Conservation (phyloP, 2,888 invertebrate species). For the Uloborus plumipes region DNA sequence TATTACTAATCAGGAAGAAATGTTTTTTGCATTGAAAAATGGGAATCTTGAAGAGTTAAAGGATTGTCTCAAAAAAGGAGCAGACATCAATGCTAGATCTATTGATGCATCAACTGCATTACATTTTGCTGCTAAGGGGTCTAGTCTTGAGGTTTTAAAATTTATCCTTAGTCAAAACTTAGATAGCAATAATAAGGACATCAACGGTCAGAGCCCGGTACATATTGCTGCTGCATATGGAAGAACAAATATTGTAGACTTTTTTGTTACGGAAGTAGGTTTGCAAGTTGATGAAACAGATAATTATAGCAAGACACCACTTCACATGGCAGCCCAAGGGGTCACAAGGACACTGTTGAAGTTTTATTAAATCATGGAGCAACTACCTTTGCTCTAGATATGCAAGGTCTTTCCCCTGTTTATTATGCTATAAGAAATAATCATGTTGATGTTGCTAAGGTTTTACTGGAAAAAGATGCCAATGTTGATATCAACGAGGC, state of each 20-base stretch:
- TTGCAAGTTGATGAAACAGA: neutral
- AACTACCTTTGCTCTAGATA: neutral
- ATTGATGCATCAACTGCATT: slow-evolving; percentile 16
- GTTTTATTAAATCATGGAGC: neutral
- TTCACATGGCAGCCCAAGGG: slow-evolving; percentile 30
- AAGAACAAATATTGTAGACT: slow-evolving; percentile 8
- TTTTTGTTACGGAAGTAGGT: slow-evolving; percentile 1
- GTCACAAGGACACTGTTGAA: slow-evolving; percentile 17
- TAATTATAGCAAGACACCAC: slow-evolving; percentile 1
- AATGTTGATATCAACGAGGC: neutral
- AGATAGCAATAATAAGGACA: slow-evolving; percentile 12
- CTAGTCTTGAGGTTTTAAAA: slow-evolving; percentile 10
- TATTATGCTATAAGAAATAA: slow-evolving; percentile 12
- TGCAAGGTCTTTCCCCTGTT: neutral
- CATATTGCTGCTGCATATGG: slow-evolving; percentile 37
- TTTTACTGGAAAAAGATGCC: slow-evolving; percentile 16
- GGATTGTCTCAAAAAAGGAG: slow-evolving; percentile 9
- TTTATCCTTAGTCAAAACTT: slow-evolving; percentile 3
- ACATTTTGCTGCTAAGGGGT: slow-evolving; percentile 27
- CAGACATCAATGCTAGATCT: slow-evolving; percentile 18
- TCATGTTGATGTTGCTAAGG: slow-evolving; percentile 6
- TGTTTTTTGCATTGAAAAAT: slow-evolving; percentile 7
- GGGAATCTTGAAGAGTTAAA: slow-evolving; percentile 9
- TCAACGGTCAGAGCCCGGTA: slow-evolving; percentile 8
- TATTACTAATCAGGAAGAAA: slow-evolving; percentile 2